Base-by-base conservation (phyloP, 2,888 invertebrate species). In the Craniophora ligustri region DNA sequence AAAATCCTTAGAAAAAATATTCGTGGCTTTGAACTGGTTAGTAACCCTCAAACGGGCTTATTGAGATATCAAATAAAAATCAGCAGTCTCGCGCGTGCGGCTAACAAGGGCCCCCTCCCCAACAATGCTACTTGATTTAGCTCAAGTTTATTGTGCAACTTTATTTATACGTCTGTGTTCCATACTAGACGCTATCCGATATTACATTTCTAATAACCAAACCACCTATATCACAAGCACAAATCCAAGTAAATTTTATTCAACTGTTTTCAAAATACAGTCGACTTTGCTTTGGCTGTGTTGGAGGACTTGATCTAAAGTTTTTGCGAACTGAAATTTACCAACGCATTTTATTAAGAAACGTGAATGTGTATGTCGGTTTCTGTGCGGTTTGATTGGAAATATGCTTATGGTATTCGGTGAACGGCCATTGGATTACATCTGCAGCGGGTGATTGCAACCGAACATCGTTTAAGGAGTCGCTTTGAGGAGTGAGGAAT, bases 31-130 rank as follows among this genome's bases (percentile, higher is more conserved):
- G 61, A 84, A 86, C 85, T 76, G 82, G 84, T 88, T 85, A 79
- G 75, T 79, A 84, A 82, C 85, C 89, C 88, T 84, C 84, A 81
- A 84, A 80, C 79, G 84, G 82, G 82, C 87, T 89, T 91, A 92
- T 93, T 92, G 91, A 91, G 92, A 92, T 92, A 92, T 93, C 92
- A 90, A 92, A 92, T 91, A 92, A 91, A 92, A 92, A 92, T 92
- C 92, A 91, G 91, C 88, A 88, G 89, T 86, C 87, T 86, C 82
- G 81, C 83, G 80, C 81, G 79, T 72, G 78, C 76, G 75, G 77
- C 89, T 91, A 91, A 91, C 91, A 91, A 91, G 89, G n/a, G 75
- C 82, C 82, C 71, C 81, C 79, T 32, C 84, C 82, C 87, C 87
- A 82, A 92, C 92, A 92, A 92, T 91, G 82, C 91, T 87, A 79